Evolutionary conservation across 1,140 invertebrate species (phyloP), one percentile per base, ranked within the genome.

Genomic region (Drosophila pseudoobscura): DNA sequence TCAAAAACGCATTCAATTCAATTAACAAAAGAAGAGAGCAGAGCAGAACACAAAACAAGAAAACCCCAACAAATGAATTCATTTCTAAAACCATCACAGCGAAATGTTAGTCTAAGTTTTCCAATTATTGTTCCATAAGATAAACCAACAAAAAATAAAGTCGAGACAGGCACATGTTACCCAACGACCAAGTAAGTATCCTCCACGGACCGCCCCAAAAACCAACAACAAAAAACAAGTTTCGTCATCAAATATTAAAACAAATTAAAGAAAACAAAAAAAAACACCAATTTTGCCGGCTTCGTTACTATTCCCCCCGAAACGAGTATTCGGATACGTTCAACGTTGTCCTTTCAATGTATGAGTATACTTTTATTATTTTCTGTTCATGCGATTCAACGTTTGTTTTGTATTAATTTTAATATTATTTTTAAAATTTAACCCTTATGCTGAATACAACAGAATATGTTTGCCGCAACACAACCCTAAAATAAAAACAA

Each of bases 41-140:
- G 29, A 47, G 9, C 29, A 62, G 41, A 62, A 56, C 29, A 44
- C 50, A 45, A 55, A 43, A 59, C 62, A 70, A 63, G 50, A 46
- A 63, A 43, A 15, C 63, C 65, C 63, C 31, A 59, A 68, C 61
- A 47, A 76, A 68, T 44, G 13, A 68, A 68, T 69, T 54, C 52
- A 73, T 24, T 29, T 31, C 24, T 46, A 24, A 39, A 17, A 50
- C 29, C 29, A 35, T 55, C 54, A 66, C 60, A 54, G 54, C 61
- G 50, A 69, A 85, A 88, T 87, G 78, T 88, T 87, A 87, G 82
- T 59, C 54, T 87, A 88, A 87, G 82, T 69, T 88, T 80, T 78
- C 50, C 43, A 87, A 71, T 83, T 78, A 75, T 66, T 83, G 78
- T 84, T 69, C 73, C 82, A 80, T 82, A 80, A 71, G 78, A 76